These are phyloP conservation scores for roundworm (Caenorhabditis elegans) DNA, from an alignment of 1,140 invertebrate species.

Conservation along the genomic window DNA sequence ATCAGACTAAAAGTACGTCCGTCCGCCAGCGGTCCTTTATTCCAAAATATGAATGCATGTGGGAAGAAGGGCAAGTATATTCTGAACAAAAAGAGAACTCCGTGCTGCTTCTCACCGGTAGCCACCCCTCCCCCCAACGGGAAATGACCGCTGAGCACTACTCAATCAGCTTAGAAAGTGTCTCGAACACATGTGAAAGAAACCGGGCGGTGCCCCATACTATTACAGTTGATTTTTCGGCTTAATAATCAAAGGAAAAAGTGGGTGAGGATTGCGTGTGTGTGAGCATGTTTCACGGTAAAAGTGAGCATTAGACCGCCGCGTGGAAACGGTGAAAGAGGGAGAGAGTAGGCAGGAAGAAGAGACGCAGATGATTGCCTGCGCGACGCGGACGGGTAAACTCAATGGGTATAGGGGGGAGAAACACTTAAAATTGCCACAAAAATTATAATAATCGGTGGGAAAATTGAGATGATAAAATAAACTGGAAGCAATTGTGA, in stretches of 20 bases:
- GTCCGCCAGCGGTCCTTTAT: too few relatives aligned
- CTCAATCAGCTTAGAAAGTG: not conserved
- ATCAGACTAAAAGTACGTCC: too few relatives aligned
- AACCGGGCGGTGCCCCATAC: not conserved
- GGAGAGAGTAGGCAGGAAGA: not conserved
- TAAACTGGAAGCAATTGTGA: too few relatives aligned
- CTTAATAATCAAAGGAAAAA: constrained; percentile 26
- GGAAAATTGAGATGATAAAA: too few relatives aligned
- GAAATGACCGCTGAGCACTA: not conserved
- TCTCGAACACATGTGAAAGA: not conserved
- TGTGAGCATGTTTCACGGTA: constrained; percentile 11
- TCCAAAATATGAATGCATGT: too few relatives aligned
- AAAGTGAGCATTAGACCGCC: not conserved
- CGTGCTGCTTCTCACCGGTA: not conserved
- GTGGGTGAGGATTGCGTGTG: not conserved
- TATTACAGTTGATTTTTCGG: constrained; percentile 21
- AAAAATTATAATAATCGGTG: too few relatives aligned
- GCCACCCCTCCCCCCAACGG: not conserved
- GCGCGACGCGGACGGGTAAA: too few relatives aligned
- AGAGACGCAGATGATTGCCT: not conserved
- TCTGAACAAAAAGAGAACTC: not conserved
- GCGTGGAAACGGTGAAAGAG: not conserved
- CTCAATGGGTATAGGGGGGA: too few relatives aligned
- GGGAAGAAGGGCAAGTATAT: not conserved
- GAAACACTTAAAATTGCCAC: too few relatives aligned